Conservation (phyloP, 2,888 invertebrate species). For the Argyresthia albistria region DNA sequence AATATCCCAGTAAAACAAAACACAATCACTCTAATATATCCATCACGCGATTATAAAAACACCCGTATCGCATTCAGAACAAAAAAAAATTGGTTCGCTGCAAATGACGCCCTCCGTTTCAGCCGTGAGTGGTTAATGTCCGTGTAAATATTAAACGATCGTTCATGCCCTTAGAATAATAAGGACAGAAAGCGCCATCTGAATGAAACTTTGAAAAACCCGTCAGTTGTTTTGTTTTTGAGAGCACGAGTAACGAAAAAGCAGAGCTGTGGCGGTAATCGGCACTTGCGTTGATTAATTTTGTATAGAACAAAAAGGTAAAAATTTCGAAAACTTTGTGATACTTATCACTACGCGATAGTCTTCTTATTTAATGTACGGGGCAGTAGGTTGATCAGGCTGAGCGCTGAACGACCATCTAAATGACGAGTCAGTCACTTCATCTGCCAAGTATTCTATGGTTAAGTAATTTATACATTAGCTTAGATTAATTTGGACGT, state of each 20-base stretch:
- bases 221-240: neutral
- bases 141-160: slow-evolving; percentile 43
- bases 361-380: too few species aligned
- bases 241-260: neutral
- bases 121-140: slow-evolving; percentile 7
- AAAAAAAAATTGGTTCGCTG: slow-evolving; percentile 3
- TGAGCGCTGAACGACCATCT: too few species aligned
- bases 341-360: too few species aligned
- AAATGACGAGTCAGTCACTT: too few species aligned
- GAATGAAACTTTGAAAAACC: slow-evolving; percentile 19
- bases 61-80: slow-evolving; percentile 5
- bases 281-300: neutral
- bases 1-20: neutral
- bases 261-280: neutral
- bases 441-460: too few species aligned
- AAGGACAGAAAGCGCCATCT: neutral
- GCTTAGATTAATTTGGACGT: too few species aligned
- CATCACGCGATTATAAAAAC: neutral
- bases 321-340: too few species aligned
- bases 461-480: too few species aligned
- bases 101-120: neutral
- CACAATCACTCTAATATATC: neutral
- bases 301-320: too few species aligned
- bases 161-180: slow-evolving; percentile 1
- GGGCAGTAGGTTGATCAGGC: too few species aligned